Percentiles rank a stretch among this genome's conserved stretches.
Conservation (phyloP, 2,888 invertebrate genomes). For the Ormyrus nitidulus region DNA sequence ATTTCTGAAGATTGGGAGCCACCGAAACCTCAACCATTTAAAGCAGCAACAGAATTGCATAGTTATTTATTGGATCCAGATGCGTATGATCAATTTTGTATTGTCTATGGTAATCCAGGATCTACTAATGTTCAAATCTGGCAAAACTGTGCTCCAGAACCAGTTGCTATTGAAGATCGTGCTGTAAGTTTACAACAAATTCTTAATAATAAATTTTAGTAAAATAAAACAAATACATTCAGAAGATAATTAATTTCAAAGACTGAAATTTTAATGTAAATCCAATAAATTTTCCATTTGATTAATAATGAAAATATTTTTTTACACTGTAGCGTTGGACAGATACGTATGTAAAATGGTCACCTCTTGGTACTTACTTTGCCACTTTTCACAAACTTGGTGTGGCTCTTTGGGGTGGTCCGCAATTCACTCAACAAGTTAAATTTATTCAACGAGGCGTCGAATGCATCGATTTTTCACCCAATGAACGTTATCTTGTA, state of each 20-base stretch:
- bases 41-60: slow-evolving; percentile 94
- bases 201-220: slow-evolving; percentile 20
- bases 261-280: background rate
- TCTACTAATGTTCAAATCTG: slow-evolving; percentile 88
- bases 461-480: slow-evolving; percentile 97
- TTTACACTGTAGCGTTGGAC: slow-evolving; percentile 87
- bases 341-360: slow-evolving; percentile 97
- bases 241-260: background rate
- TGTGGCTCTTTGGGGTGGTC: slow-evolving; percentile 98
- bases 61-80: slow-evolving; percentile 95
- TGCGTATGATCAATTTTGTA: slow-evolving; percentile 96
- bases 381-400: slow-evolving; percentile 97
- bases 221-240: background rate
- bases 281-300: slow-evolving; percentile 13
- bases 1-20: slow-evolving; percentile 96
- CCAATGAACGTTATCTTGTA: slow-evolving; percentile 96
- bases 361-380: slow-evolving; percentile 96
- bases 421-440: slow-evolving; percentile 92
- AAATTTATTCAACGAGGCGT: slow-evolving; percentile 94
- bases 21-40: slow-evolving; percentile 91
- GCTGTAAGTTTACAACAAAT: slow-evolving; percentile 77
- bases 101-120: slow-evolving; percentile 89
- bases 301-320: slow-evolving; percentile 51
- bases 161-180: slow-evolving; percentile 87
- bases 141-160: slow-evolving; percentile 93